Conservation (phyloP, 1,140 invertebrate genomes). For the Tribolium madens region DNA sequence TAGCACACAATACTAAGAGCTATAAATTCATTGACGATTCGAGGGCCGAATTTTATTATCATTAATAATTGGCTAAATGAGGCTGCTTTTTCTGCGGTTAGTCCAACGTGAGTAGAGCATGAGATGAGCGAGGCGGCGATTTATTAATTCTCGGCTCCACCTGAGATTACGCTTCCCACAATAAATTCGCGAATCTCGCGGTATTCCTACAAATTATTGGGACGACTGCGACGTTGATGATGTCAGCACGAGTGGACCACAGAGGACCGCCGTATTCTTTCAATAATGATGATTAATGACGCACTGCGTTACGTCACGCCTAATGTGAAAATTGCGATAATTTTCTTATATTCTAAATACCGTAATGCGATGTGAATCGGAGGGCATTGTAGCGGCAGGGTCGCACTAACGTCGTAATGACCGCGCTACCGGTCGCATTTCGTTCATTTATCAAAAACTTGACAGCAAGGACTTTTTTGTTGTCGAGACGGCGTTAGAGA, state of each 20-base stretch:
- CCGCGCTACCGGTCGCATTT: slow-evolving; percentile 55
- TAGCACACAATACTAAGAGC: slow-evolving; percentile 55
- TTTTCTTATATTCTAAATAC: slow-evolving; percentile 58
- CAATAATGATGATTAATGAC: slow-evolving; percentile 39
- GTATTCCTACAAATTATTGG: slow-evolving; percentile 5
- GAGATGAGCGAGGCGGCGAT: slow-evolving; percentile 38
- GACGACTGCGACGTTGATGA: not conserved
- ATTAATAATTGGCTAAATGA: slow-evolving; percentile 56
- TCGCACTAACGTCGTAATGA: slow-evolving; percentile 57
- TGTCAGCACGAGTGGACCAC: slow-evolving; percentile 9
- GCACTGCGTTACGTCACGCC: slow-evolving; percentile 48
- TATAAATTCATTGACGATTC: slow-evolving; percentile 56
- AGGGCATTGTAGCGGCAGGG: slow-evolving; percentile 46
- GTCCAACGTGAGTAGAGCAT: slow-evolving; percentile 34
- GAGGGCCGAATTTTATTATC: slow-evolving; percentile 54
- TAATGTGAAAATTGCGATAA: slow-evolving; percentile 59
- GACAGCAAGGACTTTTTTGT: slow-evolving; percentile 45
- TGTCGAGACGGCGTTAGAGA: slow-evolving; percentile 7
- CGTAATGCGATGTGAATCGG: slow-evolving; percentile 51
- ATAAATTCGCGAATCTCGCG: not conserved
- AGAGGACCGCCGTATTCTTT: slow-evolving; percentile 26
- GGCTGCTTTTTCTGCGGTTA: slow-evolving; percentile 32
- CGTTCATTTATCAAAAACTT: slow-evolving; percentile 50
- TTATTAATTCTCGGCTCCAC: slow-evolving; percentile 43
- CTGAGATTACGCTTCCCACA: slow-evolving; percentile 11